Evolutionary conservation across 2,888 invertebrate genomes (phyloP), one percentile per base, ranked within the genome.

Genomic region (Dorcus parallelipipedus): DNA sequence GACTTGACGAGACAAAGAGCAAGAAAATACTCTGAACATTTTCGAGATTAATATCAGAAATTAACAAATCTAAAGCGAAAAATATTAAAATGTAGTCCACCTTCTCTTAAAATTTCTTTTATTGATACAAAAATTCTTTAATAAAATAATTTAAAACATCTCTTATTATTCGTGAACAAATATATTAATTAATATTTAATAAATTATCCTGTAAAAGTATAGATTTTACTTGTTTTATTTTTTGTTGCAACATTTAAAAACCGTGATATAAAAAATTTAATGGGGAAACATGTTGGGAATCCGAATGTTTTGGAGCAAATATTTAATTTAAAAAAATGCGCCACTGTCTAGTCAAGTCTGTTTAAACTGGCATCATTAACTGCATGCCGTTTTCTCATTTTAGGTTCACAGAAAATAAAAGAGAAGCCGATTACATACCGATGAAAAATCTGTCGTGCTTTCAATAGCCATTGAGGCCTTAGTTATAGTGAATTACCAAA

Each of bases 381-480:
- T 33, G 26, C 26, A 33, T 45, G 41, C 38, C 38, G 20, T n/a
- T 26, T 61, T 62, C 59, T 64, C 39, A 58, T 73, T 77, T 68
- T 69, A 78, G 78, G 78, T 78, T 77, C 72, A 67, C 75, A 33
- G 73, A 73, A 63, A 75, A 67, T 50, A 76, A 73, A 69, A 70
- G 68, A 59, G 78, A 77, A 65, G 72, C 71, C 54, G 77, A 78
- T 66, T 78, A 78, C 67, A 78, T 78, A 56, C 78, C 78, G 38
- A 78, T 78, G 78, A 78, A 78, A 75, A 76, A 74, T 64, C 64
- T 78, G 33, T 72, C 73, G 43, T 75, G 75, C 64, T 74, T 75
- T 64, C 67, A 69, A 60, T 69, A 69, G 58, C 38, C 38, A 45
- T 5, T 48, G 38, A 54, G 8, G 26, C 7, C 26, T 33, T 47